A percentile compares a stretch with the other conserved stretches of the same genome.
Evolutionary conservation across 2,888 invertebrate genomes (phyloP).

Genomic region (Hemicrepidius hirtus): DNA sequence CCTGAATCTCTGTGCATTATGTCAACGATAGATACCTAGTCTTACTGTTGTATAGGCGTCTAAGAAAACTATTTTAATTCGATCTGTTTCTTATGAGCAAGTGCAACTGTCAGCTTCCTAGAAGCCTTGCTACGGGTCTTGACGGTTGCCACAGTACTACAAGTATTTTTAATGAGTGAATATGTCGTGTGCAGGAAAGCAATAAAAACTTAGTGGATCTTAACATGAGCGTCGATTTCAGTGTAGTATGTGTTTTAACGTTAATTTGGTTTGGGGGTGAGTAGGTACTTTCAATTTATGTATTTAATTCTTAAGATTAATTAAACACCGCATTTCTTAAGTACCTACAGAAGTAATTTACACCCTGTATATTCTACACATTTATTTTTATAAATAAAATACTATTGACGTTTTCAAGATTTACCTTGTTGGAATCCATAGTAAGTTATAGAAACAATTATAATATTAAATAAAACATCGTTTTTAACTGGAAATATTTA

Average conservation of each 20-base stretch:
- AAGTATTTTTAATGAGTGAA: too few species aligned
- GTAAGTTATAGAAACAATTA: too few species aligned
- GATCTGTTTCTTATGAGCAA: slow-evolving; percentile 26
- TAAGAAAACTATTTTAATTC: slow-evolving; percentile 30
- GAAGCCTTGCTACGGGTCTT: slow-evolving; percentile 4
- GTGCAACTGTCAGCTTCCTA: slow-evolving; percentile 18
- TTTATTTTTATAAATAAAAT: too few species aligned
- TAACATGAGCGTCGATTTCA: not conserved
- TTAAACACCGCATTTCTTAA: not conserved
- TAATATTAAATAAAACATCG: too few species aligned
- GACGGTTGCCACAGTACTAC: not conserved
- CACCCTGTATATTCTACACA: too few species aligned
- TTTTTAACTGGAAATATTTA: too few species aligned
- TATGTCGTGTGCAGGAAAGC: not conserved
- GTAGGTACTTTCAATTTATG: not conserved
- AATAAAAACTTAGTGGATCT: not conserved
- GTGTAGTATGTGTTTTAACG: not conserved
- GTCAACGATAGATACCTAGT: not conserved
- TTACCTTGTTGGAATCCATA: too few species aligned
- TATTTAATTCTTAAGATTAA: not conserved
- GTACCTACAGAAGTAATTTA: too few species aligned
- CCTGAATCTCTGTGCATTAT: not conserved
- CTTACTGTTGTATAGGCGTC: not conserved
- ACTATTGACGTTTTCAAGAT: too few species aligned
- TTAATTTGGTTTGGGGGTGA: not conserved